Base-by-base conservation (phyloP, 2,888 invertebrate species). In the Apodemia zela region DNA sequence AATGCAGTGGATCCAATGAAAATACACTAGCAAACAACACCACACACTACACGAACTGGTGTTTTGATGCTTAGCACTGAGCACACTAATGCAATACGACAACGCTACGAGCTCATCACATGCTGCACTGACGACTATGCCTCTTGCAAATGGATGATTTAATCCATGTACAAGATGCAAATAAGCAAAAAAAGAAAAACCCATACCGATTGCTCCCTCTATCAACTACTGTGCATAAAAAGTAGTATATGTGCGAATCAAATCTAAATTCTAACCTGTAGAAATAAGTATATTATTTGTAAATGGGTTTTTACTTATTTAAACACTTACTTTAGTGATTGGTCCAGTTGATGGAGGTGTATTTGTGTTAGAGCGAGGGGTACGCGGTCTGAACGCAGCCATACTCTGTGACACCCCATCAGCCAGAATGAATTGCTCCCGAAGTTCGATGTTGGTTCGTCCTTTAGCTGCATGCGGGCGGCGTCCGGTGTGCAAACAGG, bases 391-490 rank as follows among this genome's bases (percentile, higher is more conserved):
- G 95, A 99, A 99, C 81, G 98, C 97, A 82, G 98, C 96, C 98
- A 99, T 99, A 86, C 97, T 97, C 94, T 99, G 99, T 86, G 98
- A 97, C 76, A 98, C 98, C 85, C 99, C 99, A 88, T 98, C 97
- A 79, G 99, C 98, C 94, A 99, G 94, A 90, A 98, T 98, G 94
- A 99, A 99, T 94, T 98, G 98, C 93, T 99, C 99, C 85, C 99
- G 95, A 85, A 99, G 95, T 94, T 99, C 99, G 93, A 99, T 97
- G 95, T 99, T 99, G 92, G 99, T 99, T 93, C 99, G 97, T 94
- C 99, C 99, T 94, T 99, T 98, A 94, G 99, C 99, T 99, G 93
- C 88, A 93, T 91, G 93, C 92, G 92, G 90, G 91, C 91, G 88
- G 89, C 89, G 88, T 89, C 90, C 89, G 80, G 85, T 87, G 87